Evolutionary conservation across 2,797 vertebrate genomes (phyloP).

Genomic region (Amniataba percoides): DNA sequence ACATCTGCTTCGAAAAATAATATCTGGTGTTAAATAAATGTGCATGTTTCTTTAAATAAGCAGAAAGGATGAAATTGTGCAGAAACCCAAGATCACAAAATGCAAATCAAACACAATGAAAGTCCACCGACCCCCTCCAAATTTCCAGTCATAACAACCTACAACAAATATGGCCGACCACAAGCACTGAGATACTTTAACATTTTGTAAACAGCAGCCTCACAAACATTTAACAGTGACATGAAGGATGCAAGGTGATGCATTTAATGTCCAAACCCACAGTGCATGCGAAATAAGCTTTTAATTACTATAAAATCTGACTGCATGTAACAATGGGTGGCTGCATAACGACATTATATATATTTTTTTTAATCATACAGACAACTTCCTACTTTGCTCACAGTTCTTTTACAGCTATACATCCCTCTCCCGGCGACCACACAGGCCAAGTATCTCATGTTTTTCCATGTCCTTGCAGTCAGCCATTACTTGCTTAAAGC

Average conservation of each 20-base stretch:
- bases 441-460: constrained; percentile 57
- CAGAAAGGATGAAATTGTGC: background rate
- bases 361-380: background rate
- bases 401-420: background rate
- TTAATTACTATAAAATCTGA: background rate
- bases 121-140: constrained; percentile 9
- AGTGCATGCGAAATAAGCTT: background rate
- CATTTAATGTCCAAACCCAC: constrained; percentile 3
- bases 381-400: constrained; percentile 23
- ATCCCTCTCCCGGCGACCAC: constrained; percentile 37
- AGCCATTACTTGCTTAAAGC: constrained; percentile 80
- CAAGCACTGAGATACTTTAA: constrained; percentile 31
- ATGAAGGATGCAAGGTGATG: background rate
- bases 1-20: background rate
- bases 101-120: constrained; percentile 43
- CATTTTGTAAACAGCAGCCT: constrained; percentile 55
- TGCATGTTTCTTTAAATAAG: background rate
- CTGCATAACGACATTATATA: background rate
- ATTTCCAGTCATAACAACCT: constrained; percentile 43
- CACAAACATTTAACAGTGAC: constrained; percentile 11
- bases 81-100: constrained; percentile 3
- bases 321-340: background rate
- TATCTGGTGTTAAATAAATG: background rate
- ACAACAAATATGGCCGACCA: constrained; percentile 74
- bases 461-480: constrained; percentile 78